These are phyloP conservation scores for Drosophila nigricruria DNA, from an alignment of 2,888 invertebrate genomes.

Conservation along the genomic window DNA sequence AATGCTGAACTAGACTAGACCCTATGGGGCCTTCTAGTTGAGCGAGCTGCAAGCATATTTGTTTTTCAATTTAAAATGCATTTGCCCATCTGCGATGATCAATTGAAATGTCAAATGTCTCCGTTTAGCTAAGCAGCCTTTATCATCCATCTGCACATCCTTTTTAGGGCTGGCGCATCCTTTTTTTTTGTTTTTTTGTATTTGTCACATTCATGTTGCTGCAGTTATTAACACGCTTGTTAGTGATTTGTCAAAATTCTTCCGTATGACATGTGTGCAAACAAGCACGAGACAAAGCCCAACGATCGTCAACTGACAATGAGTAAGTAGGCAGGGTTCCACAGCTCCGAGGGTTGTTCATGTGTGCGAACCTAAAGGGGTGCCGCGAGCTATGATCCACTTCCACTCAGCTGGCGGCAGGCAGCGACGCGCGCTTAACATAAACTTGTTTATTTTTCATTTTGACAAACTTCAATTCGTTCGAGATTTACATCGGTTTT, in stretches of 20 bases:
- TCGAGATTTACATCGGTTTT: conserved; percentile 51
- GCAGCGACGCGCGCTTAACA: conserved; percentile 53
- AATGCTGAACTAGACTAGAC: background rate
- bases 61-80: conserved; percentile 27
- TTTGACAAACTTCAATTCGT: conserved; percentile 64
- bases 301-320: conserved; percentile 28
- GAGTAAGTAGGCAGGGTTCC: background rate
- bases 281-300: conserved; percentile 61
- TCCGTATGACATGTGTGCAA: conserved; percentile 78
- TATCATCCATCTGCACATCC: conserved; percentile 22
- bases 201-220: conserved; percentile 35
- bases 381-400: conserved; percentile 31
- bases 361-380: conserved; percentile 42
- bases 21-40: background rate
- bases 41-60: background rate
- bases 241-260: conserved; percentile 75
- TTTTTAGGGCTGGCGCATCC: conserved; percentile 34
- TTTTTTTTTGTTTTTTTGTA: conserved; percentile 1
- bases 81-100: conserved; percentile 61
- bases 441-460: conserved; percentile 77
- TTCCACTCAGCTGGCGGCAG: conserved; percentile 44
- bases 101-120: conserved; percentile 57
- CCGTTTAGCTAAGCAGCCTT: conserved; percentile 29
- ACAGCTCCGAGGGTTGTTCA: conserved; percentile 1
- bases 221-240: conserved; percentile 76